Base-by-base conservation (phyloP, 2,113 vertebrate species). In the Poeciliopsis retropinna region DNA sequence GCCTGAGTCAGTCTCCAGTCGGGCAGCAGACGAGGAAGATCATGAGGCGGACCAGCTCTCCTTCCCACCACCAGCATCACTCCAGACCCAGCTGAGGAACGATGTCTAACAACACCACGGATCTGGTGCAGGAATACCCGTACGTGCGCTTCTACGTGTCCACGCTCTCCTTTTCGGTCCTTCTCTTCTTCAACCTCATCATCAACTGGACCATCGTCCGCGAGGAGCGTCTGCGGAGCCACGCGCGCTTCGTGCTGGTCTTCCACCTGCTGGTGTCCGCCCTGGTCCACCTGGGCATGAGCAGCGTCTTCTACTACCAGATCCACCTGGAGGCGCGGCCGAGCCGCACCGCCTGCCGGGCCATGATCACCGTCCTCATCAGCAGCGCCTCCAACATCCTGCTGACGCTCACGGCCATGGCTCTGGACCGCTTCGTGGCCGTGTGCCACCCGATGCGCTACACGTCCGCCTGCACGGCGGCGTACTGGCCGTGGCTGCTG, bases 381-480 rank as follows among this genome's bases (percentile, higher is more conserved):
- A 91, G 91, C 67, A 94, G 93, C 82, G 94, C 89, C 1, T 94
- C 91, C 57, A 93, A 93, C 87, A 94, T 93, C 81, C 89, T 95
- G 9, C 87, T 95, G 61, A 95, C 94, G 15, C 91, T 95, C 67
- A 95, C 94, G 3, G 88, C 63, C 11, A 95, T 95, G 94, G 94
- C 94, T 0, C 22, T 95, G 74, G 94, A 95, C 82, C 93, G 94
- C 0, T 94, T 91, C 80, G 81, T 74, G 41, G 94, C 94, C 68
- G 92, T 95, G 63, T 95, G 94, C 65, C 85, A 93, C 75, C 94
- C 94, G 8, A 77, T 95, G 82, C 86, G 92, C 60, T 95, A 95
- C 88, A 85, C 51, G 17, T 61, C 87, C 31, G 3, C 44, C 2
- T 90, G 85, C 72, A 47, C 60, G 0, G 31, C 68, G 6, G 60